phyloP scores from a whole-genome alignment of 1,140 invertebrate genomes.

The Cotesia typhae region DNA sequence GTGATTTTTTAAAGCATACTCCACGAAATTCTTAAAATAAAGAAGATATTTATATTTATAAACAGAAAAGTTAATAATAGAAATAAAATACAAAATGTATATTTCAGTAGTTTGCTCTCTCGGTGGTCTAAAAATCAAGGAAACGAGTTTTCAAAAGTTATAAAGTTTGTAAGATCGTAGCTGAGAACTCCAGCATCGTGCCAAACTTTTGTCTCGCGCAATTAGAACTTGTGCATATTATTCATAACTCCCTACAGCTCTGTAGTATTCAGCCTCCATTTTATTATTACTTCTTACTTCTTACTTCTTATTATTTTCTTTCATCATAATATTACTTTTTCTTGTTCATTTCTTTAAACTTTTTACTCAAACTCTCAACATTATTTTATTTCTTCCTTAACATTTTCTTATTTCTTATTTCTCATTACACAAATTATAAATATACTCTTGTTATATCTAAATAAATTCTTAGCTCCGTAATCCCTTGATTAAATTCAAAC shows the following conservation, averaged over 20 bases:
- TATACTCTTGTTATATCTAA: too few relatives aligned
- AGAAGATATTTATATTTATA: background rate
- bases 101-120: background rate
- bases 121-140: background rate
- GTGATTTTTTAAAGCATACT: too few relatives aligned
- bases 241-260: constrained; percentile 55
- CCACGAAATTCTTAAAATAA: background rate
- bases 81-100: constrained; percentile 2
- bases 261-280: constrained; percentile 26
- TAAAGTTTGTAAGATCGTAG: constrained; percentile 33
- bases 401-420: background rate
- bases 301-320: constrained; percentile 14
- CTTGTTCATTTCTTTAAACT: background rate
- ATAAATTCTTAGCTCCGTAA: too few relatives aligned
- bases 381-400: background rate
- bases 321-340: constrained; percentile 6
- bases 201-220: constrained; percentile 60
- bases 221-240: constrained; percentile 64
- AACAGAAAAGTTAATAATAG: background rate
- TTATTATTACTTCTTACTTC: constrained; percentile 17
- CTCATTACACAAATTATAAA: too few relatives aligned
- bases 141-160: constrained; percentile 11
- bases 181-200: constrained; percentile 1
- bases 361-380: background rate
- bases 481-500: too few relatives aligned